Percentiles rank a stretch among this genome's conserved stretches.
These are phyloP conservation scores for Procapra przewalskii DNA, from an alignment of 2,113 vertebrate genomes.

Conservation along the genomic window DNA sequence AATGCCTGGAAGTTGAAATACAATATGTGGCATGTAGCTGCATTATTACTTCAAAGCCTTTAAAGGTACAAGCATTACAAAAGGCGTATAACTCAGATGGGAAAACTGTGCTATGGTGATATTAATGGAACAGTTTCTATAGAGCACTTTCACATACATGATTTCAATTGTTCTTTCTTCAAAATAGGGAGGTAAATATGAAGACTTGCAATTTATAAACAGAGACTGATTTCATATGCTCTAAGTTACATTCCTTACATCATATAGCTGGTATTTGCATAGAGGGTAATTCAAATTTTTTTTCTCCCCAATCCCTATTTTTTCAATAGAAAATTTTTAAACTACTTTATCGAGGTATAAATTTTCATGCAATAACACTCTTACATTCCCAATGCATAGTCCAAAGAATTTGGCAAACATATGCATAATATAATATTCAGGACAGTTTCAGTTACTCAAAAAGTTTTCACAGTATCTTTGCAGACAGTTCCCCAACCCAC, in stretches of 20 bases:
- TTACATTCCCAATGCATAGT: neutral
- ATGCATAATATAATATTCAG: neutral
- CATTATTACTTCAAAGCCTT: neutral
- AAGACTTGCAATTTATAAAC: neutral
- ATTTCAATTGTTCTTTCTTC: neutral
- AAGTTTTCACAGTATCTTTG: neutral
- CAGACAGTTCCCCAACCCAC: neutral
- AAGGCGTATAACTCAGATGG: neutral
- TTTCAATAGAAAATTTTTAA: neutral
- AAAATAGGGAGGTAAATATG: neutral
- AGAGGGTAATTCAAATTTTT: neutral
- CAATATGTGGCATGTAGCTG: rapidly evolving
- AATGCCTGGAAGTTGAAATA: neutral
- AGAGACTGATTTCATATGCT: neutral
- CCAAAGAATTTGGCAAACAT: neutral
- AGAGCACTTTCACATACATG: neutral
- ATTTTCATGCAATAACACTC: neutral
- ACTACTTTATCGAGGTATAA: neutral
- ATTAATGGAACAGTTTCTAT: neutral
- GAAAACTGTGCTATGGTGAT: neutral
- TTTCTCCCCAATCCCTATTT: neutral
- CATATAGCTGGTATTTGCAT: neutral
- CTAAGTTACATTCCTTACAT: neutral
- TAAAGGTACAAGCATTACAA: neutral
- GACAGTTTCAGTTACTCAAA: neutral